Evolutionary conservation across 2,888 invertebrate genomes (phyloP).

Genomic region (Pseudococcus viburni): DNA sequence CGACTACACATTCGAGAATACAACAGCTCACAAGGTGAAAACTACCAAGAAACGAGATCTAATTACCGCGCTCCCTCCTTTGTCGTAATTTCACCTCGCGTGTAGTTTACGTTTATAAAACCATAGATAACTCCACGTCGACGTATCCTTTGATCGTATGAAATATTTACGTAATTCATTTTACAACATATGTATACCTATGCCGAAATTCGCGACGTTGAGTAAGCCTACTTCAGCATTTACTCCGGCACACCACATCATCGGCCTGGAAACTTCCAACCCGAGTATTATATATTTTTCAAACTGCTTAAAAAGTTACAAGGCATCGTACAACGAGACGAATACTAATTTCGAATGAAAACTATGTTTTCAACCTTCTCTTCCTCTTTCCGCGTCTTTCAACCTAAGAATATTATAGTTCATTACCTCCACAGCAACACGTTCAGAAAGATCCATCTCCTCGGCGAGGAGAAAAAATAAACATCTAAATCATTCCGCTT

Average conservation of each 20-base stretch:
- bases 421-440: no score
- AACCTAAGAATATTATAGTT: no score
- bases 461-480: no score
- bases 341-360: no score
- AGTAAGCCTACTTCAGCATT: neutral
- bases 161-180: slow-evolving; percentile 16
- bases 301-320: no score
- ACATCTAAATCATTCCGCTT: no score
- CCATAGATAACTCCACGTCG: neutral
- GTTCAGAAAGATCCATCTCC: no score
- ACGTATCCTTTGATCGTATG: slow-evolving; percentile 29
- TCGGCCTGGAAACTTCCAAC: no score
- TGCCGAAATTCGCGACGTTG: neutral
- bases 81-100: neutral
- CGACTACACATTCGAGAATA: neutral
- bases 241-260: neutral
- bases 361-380: no score
- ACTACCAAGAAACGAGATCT: neutral
- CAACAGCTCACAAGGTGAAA: neutral
- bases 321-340: no score
- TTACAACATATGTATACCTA: neutral
- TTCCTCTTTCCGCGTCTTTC: no score
- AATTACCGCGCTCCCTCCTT: neutral
- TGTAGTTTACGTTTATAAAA: neutral
- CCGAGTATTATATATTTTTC: no score